These are phyloP conservation scores for Xylota segnis DNA, from an alignment of 2,888 invertebrate species.

Conservation along the genomic window DNA sequence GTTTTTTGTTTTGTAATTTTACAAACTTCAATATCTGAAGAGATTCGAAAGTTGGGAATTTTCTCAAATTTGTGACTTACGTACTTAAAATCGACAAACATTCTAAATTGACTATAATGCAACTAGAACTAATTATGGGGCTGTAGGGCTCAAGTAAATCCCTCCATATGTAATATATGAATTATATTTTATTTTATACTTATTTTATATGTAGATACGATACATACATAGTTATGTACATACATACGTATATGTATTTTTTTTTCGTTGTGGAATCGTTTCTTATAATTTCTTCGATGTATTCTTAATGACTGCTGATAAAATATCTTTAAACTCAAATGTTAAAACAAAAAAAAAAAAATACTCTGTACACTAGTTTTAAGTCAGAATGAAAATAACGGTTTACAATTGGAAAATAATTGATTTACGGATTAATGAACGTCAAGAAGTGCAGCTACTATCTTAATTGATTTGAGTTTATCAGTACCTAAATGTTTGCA, in stretches of 20 bases:
- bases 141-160: constrained; percentile 2
- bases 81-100: constrained; percentile 52
- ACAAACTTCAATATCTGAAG: constrained; percentile 2
- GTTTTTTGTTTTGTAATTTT: constrained; percentile 1
- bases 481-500: constrained; percentile 53
- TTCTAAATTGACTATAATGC: constrained; percentile 64
- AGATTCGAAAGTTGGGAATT: constrained; percentile 2
- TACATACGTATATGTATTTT: constrained; percentile 29
- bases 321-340: constrained; percentile 47
- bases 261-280: constrained; percentile 51
- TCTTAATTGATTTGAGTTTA: constrained; percentile 11
- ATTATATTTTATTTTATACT: constrained; percentile 40
- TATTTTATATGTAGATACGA: constrained; percentile 44
- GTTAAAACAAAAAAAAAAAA: too few relatives aligned
- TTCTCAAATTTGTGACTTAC: constrained; percentile 61
- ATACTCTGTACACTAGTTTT: constrained; percentile 53
- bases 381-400: neutral
- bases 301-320: constrained; percentile 66
- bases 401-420: constrained; percentile 3
- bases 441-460: neutral
- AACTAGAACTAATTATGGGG: constrained; percentile 52
- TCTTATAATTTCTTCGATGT: constrained; percentile 41
- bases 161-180: constrained; percentile 12
- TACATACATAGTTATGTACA: constrained; percentile 38
- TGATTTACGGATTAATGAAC: neutral